Evolutionary conservation across 2,113 vertebrate species (phyloP).

Genomic region (Hydrolagus affinis): DNA sequence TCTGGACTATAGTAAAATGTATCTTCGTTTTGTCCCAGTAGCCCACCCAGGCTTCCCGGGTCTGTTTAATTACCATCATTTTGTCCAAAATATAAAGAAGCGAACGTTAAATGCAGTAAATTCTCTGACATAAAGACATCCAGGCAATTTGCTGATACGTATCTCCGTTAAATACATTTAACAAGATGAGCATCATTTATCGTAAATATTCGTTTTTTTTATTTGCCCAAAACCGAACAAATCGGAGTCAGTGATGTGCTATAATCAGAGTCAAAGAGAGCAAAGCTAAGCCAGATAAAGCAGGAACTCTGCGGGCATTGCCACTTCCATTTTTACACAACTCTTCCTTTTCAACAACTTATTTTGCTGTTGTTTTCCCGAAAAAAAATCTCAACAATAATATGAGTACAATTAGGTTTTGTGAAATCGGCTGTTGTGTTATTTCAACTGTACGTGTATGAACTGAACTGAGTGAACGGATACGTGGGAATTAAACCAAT

Average conservation of each 20-base stretch:
- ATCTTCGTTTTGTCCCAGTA: no score
- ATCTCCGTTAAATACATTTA: background rate
- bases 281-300: background rate
- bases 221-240: background rate
- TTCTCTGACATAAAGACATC: background rate
- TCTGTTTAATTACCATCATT: background rate
- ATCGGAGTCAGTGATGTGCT: background rate
- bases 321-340: background rate
- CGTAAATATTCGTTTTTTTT: slow-evolving; percentile 15
- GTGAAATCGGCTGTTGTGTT: background rate
- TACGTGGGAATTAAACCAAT: background rate
- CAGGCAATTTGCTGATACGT: background rate
- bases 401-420: no score
- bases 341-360: background rate
- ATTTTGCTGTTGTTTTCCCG: background rate
- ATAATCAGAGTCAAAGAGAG: background rate
- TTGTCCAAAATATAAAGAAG: background rate
- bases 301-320: background rate
- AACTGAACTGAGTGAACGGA: background rate
- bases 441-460: background rate
- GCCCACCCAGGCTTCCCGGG: background rate
- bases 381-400: background rate
- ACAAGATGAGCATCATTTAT: background rate
- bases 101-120: background rate
- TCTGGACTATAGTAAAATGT: background rate